phyloP scores from a whole-genome alignment of 2,113 vertebrate species.

The Piprites chloris region DNA sequence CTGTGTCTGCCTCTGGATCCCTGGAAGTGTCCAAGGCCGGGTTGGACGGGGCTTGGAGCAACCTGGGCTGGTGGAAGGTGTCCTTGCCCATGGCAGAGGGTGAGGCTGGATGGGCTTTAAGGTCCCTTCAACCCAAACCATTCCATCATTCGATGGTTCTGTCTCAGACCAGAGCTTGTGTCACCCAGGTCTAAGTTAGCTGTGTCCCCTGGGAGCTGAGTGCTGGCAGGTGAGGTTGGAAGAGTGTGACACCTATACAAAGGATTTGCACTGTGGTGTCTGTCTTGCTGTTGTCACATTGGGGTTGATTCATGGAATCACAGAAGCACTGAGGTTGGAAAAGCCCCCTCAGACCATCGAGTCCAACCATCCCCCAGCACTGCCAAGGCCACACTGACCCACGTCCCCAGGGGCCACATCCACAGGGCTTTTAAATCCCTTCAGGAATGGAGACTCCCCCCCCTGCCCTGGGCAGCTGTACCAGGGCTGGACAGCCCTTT shows the following conservation, averaged over 20 bases:
- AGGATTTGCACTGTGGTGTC: not conserved
- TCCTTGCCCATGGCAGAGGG: not conserved
- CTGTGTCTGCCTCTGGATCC: not conserved
- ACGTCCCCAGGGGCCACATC: not conserved
- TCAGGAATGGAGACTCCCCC: not conserved
- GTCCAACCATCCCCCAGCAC: not conserved
- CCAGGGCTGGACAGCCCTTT: not conserved
- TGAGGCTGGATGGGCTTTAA: fast-evolving
- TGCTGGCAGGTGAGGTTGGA: not conserved
- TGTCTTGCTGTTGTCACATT: fast-evolving
- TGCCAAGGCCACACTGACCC: not conserved
- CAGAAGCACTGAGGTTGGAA: not conserved
- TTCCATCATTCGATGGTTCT: not conserved
- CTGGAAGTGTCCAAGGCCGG: not conserved
- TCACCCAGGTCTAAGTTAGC: fast-evolving
- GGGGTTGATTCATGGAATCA: not conserved
- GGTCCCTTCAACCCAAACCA: not conserved
- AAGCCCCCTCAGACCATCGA: not conserved
- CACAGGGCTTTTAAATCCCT: not conserved
- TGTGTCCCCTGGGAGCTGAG: fast-evolving
- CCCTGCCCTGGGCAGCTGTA: not conserved
- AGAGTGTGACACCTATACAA: fast-evolving
- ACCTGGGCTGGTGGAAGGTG: not conserved
- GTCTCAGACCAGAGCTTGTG: not conserved
- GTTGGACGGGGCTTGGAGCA: not conserved